A percentile compares a stretch with the other conserved stretches of the same genome.
These are phyloP conservation scores for Leptinotarsa juncta DNA, from an alignment of 2,888 invertebrate genomes.

Conservation along the genomic window DNA sequence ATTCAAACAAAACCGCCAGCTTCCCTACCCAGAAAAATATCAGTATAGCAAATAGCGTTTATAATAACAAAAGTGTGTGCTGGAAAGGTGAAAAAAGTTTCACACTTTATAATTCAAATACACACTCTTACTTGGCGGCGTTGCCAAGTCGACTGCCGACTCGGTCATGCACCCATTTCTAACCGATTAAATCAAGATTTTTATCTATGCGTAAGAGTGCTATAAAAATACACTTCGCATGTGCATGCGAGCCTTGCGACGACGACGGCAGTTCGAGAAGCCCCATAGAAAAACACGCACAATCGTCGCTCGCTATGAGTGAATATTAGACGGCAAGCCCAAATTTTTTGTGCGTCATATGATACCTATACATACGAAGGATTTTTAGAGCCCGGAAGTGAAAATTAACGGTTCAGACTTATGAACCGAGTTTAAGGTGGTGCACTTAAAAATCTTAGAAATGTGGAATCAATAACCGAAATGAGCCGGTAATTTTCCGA, in stretches of 20 bases:
- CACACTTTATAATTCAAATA: slow-evolving; percentile 20
- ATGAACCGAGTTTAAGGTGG: too few species aligned
- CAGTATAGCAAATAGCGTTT: background rate
- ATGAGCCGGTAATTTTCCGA: too few species aligned
- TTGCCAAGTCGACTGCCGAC: slow-evolving; percentile 29
- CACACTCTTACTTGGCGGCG: slow-evolving; percentile 16
- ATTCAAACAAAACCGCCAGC: background rate
- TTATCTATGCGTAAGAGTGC: slow-evolving; percentile 42
- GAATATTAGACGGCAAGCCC: background rate
- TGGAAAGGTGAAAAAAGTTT: slow-evolving; percentile 14
- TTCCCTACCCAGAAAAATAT: background rate
- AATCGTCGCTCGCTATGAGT: background rate
- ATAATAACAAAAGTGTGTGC: slow-evolving; percentile 5
- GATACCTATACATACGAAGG: too few species aligned
- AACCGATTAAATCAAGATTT: slow-evolving; percentile 40
- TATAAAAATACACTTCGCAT: slow-evolving; percentile 42
- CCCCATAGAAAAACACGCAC: slow-evolving; percentile 8
- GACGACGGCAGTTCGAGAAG: background rate
- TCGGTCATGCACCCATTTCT: slow-evolving; percentile 43
- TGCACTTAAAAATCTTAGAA: too few species aligned
- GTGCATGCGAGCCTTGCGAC: slow-evolving; percentile 31
- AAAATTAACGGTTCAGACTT: too few species aligned
- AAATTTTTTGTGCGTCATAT: too few species aligned
- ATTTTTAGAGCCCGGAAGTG: too few species aligned
- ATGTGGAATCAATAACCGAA: too few species aligned